phyloP scores from a whole-genome alignment of 2,113 vertebrate genomes.

The Struthio camelus region DNA sequence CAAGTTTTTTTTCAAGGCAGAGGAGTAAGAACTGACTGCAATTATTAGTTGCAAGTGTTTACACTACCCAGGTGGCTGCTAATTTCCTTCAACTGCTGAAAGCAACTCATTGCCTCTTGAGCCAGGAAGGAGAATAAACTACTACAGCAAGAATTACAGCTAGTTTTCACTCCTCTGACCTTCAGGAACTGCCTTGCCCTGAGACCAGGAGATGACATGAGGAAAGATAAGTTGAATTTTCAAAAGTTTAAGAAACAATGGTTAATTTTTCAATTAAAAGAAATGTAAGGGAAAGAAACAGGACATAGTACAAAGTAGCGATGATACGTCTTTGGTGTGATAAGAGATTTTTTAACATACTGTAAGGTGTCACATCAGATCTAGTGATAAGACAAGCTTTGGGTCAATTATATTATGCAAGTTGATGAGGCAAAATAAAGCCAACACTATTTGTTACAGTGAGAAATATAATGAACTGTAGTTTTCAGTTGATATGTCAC shows the following conservation, averaged over 20 bases:
- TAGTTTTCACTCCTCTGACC: not conserved
- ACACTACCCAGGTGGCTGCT: not conserved
- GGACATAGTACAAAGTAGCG: not conserved
- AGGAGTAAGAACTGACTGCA: not conserved
- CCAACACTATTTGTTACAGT: not conserved
- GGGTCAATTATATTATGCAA: not conserved
- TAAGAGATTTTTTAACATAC: not conserved
- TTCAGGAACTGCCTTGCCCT: not conserved
- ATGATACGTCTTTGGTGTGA: not conserved
- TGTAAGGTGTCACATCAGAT: not conserved
- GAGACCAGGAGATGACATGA: accelerated
- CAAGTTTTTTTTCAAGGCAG: not conserved
- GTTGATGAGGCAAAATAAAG: not conserved
- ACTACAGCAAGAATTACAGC: not conserved
- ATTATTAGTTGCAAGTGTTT: not conserved
- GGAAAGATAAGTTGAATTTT: not conserved
- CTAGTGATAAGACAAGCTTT: not conserved
- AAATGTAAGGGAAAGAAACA: not conserved
- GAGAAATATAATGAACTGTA: not conserved
- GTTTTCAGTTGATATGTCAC: not conserved
- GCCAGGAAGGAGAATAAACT: not conserved
- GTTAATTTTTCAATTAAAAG: not conserved
- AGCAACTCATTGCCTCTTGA: not conserved
- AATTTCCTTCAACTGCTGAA: not conserved
- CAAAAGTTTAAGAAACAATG: not conserved